Evolutionary conservation across 2,797 vertebrate species (phyloP).

Genomic region (Euthynnus affinis): DNA sequence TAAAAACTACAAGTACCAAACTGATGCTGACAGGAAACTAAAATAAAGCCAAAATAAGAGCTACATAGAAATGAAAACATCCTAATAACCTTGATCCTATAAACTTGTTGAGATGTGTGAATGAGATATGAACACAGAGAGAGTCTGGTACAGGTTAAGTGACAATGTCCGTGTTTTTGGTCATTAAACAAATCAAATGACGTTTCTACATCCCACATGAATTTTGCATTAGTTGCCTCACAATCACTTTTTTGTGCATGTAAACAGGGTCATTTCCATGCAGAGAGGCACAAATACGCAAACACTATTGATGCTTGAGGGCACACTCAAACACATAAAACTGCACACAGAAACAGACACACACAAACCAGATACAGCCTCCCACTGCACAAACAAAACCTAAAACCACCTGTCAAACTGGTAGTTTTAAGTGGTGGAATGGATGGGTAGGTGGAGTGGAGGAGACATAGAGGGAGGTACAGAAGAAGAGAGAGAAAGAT

Average conservation of each 20-base stretch:
- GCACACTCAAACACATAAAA: not conserved
- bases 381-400: slow-evolving; percentile 56
- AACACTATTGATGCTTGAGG: slow-evolving; percentile 15
- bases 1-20: not conserved
- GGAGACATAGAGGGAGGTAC: slow-evolving; percentile 43
- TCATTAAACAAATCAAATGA: not conserved
- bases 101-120: too few species aligned
- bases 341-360: not conserved
- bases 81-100: too few species aligned
- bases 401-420: slow-evolving; percentile 57
- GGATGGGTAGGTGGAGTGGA: slow-evolving; percentile 56
- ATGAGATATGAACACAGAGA: not conserved
- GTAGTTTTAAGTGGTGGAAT: slow-evolving; percentile 33
- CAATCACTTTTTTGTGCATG: slow-evolving; percentile 48
- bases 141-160: not conserved
- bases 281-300: slow-evolving; percentile 17
- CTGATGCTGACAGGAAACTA: too few species aligned
- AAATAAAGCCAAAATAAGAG: not conserved
- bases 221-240: slow-evolving; percentile 21
- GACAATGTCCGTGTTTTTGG: not conserved
- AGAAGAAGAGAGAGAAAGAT: slow-evolving; percentile 11
- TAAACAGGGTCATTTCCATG: slow-evolving; percentile 31
- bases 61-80: too few species aligned
- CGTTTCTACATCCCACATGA: not conserved
- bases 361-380: slow-evolving; percentile 5